Base-by-base conservation (phyloP, 2,113 vertebrate species). In the Silurus glanis region DNA sequence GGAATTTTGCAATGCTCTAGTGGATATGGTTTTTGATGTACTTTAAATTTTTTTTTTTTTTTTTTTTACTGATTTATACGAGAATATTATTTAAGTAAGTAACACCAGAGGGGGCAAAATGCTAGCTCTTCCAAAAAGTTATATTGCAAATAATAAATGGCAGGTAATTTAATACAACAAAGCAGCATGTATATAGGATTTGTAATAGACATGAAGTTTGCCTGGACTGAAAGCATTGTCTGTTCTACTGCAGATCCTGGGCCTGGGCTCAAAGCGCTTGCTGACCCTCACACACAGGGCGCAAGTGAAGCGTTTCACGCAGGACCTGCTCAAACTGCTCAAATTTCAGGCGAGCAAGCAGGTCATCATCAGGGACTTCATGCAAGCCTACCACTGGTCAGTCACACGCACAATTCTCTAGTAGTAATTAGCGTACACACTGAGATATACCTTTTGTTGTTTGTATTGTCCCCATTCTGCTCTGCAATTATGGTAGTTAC, bases 271-370 rank as follows among this genome's bases (percentile, higher is more conserved):
- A 86, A 98, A 97, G 75, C 96, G 97, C 45, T 90, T 99, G 88
- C 89, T 99, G 87, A 99, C 97, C 0, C 94, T 99, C 1, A 99
- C 98, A 0, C 98, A 99, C 91, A 95, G 98, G 56, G 98, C 98
- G 61, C 98, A 99, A 91, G 96, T 99, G 87, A 99, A 99, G 83
- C 97, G 98, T 58, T 99, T 99, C 88, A 99, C 97, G 83, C 97
- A 99, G 90, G 97, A 99, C 88, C 91, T 99, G 51, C 94, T 99
- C 80, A 99, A 98, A 88, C 96, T 99, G 78, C 97, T 99, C 25
- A 99, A 99, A 91, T 98, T 98, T 87, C 98, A 99, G 94, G 97
- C 97, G 91, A 99, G 98, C 91, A 99, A 99, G 87, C 97, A 97
- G 91, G 97, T 99, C 59, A 84, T 97, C 58, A 94, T 98, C 92